Conservation (phyloP, 2,888 invertebrate genomes). For the Acrobasis repandana region DNA sequence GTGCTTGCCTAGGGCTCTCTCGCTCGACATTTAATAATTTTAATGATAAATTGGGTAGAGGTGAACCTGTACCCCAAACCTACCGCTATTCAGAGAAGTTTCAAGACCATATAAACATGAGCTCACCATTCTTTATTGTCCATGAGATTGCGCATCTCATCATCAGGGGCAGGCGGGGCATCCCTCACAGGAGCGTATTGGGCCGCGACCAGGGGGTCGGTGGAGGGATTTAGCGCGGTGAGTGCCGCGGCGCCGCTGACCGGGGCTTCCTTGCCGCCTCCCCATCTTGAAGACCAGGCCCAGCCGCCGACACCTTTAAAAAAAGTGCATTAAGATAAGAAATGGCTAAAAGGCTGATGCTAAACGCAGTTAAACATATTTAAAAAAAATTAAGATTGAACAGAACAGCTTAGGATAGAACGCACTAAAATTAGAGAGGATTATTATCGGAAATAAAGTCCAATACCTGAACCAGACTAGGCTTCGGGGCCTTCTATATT, state of each 20-base stretch:
- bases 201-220: conserved; percentile 88
- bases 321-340: neutral
- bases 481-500: too few relatives aligned
- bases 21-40: too few relatives aligned
- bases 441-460: too few relatives aligned
- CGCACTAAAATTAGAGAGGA: too few relatives aligned
- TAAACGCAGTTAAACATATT: too few relatives aligned
- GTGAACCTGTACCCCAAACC: too few relatives aligned
- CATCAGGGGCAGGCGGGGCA: conserved; percentile 86
- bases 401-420: too few relatives aligned
- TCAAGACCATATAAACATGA: neutral
- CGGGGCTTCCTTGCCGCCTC: conserved; percentile 79
- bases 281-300: conserved; percentile 70
- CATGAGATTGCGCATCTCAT: conserved; percentile 89
- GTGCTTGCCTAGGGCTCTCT: too few relatives aligned
- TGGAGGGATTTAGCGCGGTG: conserved; percentile 88
- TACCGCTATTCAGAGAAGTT: too few relatives aligned
- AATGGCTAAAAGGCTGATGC: neutral
- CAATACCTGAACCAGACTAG: too few relatives aligned
- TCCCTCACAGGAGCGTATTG: conserved; percentile 90
- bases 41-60: too few relatives aligned
- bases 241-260: conserved; percentile 80
- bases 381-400: too few relatives aligned
- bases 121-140: conserved; percentile 88
- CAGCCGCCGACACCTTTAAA: conserved; percentile 64